Conservation (phyloP, 2,888 invertebrate species). For the Fissipunctia ypsillon region DNA sequence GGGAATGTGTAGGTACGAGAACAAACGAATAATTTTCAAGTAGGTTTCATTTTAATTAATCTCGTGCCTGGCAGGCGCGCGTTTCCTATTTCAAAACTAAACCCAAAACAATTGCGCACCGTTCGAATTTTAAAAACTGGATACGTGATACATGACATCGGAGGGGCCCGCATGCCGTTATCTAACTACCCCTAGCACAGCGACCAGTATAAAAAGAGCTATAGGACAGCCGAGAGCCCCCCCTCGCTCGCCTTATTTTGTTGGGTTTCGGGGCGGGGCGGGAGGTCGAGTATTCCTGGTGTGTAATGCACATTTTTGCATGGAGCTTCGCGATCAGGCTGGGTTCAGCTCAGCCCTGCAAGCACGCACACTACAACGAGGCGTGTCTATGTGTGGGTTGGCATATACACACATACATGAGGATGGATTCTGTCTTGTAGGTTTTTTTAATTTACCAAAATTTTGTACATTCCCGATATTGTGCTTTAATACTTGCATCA, state of each 20-base stretch:
- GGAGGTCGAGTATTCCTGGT: conserved; percentile 82
- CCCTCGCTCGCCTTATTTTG: conserved; percentile 77
- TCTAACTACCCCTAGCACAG: conserved; percentile 79
- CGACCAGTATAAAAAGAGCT: conserved; percentile 80
- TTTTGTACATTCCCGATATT: conserved; percentile 51
- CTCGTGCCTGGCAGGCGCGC: conserved; percentile 15
- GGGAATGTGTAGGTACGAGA: conserved; percentile 48
- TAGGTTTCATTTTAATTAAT: conserved; percentile 58
- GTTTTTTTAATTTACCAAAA: conserved; percentile 64
- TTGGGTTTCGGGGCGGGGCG: conserved; percentile 72
- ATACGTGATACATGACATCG: conserved; percentile 85
- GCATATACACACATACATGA: conserved; percentile 57
- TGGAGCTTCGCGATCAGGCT: conserved; percentile 84
- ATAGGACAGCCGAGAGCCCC: conserved; percentile 73
- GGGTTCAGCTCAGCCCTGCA: conserved; percentile 84
- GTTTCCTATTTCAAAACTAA: conserved; percentile 63
- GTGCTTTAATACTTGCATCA: conserved; percentile 20
- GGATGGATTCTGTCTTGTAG: conserved; percentile 54
- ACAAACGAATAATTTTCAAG: conserved; percentile 56
- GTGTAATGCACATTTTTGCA: conserved; percentile 88
- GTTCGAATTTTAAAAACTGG: conserved; percentile 77
- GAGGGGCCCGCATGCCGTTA: conserved; percentile 82
- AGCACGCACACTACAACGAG: conserved; percentile 71
- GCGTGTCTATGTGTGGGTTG: conserved; percentile 33
- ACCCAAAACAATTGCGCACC: conserved; percentile 73